Evolutionary conservation across 2,797 vertebrate genomes (phyloP), one percentile per base, ranked within the genome.

Genomic region (Schizopygopsis pylzovi): DNA sequence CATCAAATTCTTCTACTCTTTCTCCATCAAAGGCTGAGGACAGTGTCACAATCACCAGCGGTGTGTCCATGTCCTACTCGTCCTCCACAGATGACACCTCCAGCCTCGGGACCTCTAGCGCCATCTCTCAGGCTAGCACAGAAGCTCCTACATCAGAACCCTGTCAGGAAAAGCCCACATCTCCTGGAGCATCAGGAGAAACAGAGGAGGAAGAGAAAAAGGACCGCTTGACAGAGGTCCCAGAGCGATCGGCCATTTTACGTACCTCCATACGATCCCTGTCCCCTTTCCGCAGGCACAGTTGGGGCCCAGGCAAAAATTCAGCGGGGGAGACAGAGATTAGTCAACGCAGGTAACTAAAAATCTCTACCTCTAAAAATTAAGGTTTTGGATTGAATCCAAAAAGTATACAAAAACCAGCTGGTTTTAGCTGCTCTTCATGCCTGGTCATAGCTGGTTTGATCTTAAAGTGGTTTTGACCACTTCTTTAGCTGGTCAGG

Each of bases 231-330:
- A 93, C 94, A 0, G 96, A 97, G 6, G 96, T 96, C 81, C 1
- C 94, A 0, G 87, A 92, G 28, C 93, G 91, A 16, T 88, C 95
- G 1, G 92, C 94, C 0, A 87, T 95, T 39, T 86, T 96, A 15
- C 92, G 95, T 41, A 61, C 90, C 73, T 91, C 96, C 68, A 92
- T 95, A 82, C 93, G 95, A 5, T 96, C 97, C 0, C 91, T 96
- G 71, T 98, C 98, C 4, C 97, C 97, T 0, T 95, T 96, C 86
- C 95, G 97, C 1, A 95, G 97, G 12, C 98, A 99, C 92, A 99
- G 98, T 87, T 99, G 98, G 98, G 97, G 96, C 25, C 97, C 97
- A 0, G 96, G 95, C 7, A 96, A 96, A 89, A 96, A 94, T 0
- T 82, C 93, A 2, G 90, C 91, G 15, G 93, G 91, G 0, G 95